Evolutionary conservation across 1,140 invertebrate genomes (phyloP).

Genomic region (Cydia splendana): DNA sequence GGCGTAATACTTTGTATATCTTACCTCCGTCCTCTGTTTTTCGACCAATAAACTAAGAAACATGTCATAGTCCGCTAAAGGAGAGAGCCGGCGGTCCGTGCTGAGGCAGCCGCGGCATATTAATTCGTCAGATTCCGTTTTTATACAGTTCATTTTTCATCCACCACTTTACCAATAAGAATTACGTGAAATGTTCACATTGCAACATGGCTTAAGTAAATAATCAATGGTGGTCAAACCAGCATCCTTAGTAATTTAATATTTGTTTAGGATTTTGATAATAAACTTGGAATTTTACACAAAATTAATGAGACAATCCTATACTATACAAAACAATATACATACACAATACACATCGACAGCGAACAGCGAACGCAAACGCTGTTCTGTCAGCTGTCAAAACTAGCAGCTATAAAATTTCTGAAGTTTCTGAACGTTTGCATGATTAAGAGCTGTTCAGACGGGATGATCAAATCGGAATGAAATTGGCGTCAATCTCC

Average conservation of each 20-base stretch:
- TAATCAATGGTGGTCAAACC: not conserved
- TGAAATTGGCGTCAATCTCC: no score
- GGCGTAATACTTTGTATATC: not conserved
- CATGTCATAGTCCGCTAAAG: not conserved
- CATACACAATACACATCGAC: not conserved
- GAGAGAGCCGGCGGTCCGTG: not conserved
- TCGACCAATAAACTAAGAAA: not conserved
- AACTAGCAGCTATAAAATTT: not conserved
- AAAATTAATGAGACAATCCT: not conserved
- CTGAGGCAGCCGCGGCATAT: slow-evolving; percentile 18
- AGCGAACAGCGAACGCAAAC: not conserved
- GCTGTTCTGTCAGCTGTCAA: not conserved
- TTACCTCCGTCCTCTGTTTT: slow-evolving; percentile 15
- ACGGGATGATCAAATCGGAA: no score
- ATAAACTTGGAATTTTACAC: not conserved
- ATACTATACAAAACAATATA: not conserved
- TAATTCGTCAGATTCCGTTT: not conserved
- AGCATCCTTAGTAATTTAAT: not conserved
- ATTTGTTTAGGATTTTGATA: not conserved
- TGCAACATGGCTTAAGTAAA: not conserved
- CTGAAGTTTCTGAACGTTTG: not conserved
- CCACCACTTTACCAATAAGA: not conserved
- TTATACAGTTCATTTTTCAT: slow-evolving; percentile 4
- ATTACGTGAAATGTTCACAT: not conserved
- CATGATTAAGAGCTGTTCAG: no score